Percentiles rank a stretch among this genome's conserved stretches.
phyloP scores from a whole-genome alignment of 1,140 invertebrate genomes.

The Drosophila ambigua region DNA sequence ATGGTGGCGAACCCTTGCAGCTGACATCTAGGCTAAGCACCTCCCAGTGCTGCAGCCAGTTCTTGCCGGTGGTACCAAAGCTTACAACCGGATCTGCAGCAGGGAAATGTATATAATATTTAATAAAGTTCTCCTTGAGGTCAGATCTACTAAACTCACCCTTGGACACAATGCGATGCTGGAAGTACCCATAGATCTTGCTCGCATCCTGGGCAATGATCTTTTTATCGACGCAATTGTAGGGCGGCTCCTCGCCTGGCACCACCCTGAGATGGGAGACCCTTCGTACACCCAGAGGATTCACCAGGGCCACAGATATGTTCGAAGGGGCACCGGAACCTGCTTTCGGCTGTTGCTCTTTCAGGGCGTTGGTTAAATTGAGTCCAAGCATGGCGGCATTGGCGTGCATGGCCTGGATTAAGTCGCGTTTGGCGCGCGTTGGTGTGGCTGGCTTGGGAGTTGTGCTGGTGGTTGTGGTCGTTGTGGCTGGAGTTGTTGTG shows the following conservation, averaged over 20 bases:
- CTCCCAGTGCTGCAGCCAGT: conserved; percentile 92
- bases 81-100: conserved; percentile 87
- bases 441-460: conserved; percentile 40
- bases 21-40: conserved; percentile 88
- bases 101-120: background rate
- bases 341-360: conserved; percentile 57
- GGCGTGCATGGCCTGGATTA: conserved; percentile 64
- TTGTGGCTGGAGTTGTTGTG: conserved; percentile 30
- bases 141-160: conserved; percentile 83
- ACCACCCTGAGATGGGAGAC: conserved; percentile 13
- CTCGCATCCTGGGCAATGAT: conserved; percentile 86
- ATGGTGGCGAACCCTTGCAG: conserved; percentile 89
- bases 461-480: conserved; percentile 48
- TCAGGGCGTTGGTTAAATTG: conserved; percentile 57
- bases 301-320: conserved; percentile 53
- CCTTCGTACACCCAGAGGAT: conserved; percentile 58
- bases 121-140: background rate
- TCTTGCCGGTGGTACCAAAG: conserved; percentile 88
- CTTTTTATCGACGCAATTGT: conserved; percentile 86
- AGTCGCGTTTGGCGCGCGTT: conserved; percentile 61
- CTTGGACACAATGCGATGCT: conserved; percentile 86
- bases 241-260: conserved; percentile 83
- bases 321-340: conserved; percentile 17
- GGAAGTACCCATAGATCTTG: conserved; percentile 90
- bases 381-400: conserved; percentile 65